Base-by-base conservation (phyloP, 2,797 vertebrate species). In the Trichosurus vulpecula region DNA sequence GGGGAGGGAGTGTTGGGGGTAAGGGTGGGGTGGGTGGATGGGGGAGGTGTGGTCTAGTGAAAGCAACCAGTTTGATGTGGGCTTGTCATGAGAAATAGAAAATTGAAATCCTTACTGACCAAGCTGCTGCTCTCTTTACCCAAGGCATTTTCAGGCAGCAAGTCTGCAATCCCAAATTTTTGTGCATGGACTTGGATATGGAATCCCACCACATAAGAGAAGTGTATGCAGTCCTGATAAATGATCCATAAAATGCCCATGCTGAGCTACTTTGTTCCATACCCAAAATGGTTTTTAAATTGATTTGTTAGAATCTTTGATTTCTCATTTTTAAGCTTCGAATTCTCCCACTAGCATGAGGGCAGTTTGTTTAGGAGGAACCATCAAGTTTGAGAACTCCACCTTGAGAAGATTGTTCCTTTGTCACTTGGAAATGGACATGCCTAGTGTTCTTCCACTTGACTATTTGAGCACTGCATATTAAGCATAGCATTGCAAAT, bases 351-450 rank as follows among this genome's bases (percentile, higher is more conserved):
- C 96, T 41, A 87, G 9, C 41, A 87, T 51, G 74, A 87, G 25
- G 41, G 10, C 19, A 87, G 25, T 87, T 47, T 87, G 41, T 47
- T n/a, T 47, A 47, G 74, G 47, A 87, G 41, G 41, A 11, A 87
- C 25, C 74, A 29, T 27, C 47, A 0, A 25, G 41, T 47, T 51
- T 87, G 74, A 41, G 41, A 92, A 31, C 35, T 31, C 16, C 56
- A 87, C 94, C 95, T 94, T 95, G 16, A 31, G 54, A 92, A 94
- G 74, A 95, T 90, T 54, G n/a, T 31, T 90, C 92, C 52, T 96
- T 93, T 94, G 52, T 96, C 6, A 57, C 27, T 87, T 66, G 81
- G 92, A 90, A 92, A 58, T 94, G 13, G 9, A 51, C 58, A 51
- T 66, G 16, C 2, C 56, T 54, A 87, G 25, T 92, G 52, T 95